phyloP scores from a whole-genome alignment of 2,888 invertebrate species.

The Hipparchia semele region DNA sequence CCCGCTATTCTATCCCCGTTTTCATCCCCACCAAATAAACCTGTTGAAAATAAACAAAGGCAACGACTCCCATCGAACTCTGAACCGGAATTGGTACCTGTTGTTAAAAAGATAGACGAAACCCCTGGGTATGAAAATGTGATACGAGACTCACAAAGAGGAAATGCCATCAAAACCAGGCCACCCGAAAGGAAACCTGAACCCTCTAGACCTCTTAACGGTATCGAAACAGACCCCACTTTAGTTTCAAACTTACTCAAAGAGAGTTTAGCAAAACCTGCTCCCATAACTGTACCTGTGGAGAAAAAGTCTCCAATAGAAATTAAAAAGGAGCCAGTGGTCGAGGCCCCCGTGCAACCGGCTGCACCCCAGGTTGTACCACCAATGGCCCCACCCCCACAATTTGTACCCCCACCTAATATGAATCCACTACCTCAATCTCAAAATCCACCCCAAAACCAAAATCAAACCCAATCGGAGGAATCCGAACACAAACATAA shows the following conservation, averaged over 20 bases:
- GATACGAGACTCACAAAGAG: constrained; percentile 80
- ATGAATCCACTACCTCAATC: constrained; percentile 42
- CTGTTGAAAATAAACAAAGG: constrained; percentile 55
- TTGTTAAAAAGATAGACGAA: constrained; percentile 85
- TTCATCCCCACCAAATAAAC: constrained; percentile 68
- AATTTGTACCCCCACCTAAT: constrained; percentile 39
- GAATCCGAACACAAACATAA: constrained; percentile 71
- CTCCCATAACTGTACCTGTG: constrained; percentile 69
- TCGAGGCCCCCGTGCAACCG: constrained; percentile 50
- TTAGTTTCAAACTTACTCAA: constrained; percentile 88
- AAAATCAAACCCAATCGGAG: constrained; percentile 44
- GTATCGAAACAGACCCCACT: constrained; percentile 88
- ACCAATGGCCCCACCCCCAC: constrained; percentile 36
- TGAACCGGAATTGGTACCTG: constrained; percentile 84
- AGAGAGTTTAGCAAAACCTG: constrained; percentile 83
- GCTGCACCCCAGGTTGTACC: constrained; percentile 4
- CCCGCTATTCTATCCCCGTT: constrained; percentile 77
- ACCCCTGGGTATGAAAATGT: constrained; percentile 85
- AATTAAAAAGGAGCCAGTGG: constrained; percentile 55
- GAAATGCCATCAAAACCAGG: constrained; percentile 59
- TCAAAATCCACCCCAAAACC: constrained; percentile 42
- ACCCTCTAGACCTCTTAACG: constrained; percentile 75
- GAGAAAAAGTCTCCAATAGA: constrained; percentile 67
- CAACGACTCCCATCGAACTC: constrained; percentile 75
- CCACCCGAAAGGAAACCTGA: constrained; percentile 72